Conservation (phyloP, 2,113 vertebrate genomes). For the Alethe castanea region DNA sequence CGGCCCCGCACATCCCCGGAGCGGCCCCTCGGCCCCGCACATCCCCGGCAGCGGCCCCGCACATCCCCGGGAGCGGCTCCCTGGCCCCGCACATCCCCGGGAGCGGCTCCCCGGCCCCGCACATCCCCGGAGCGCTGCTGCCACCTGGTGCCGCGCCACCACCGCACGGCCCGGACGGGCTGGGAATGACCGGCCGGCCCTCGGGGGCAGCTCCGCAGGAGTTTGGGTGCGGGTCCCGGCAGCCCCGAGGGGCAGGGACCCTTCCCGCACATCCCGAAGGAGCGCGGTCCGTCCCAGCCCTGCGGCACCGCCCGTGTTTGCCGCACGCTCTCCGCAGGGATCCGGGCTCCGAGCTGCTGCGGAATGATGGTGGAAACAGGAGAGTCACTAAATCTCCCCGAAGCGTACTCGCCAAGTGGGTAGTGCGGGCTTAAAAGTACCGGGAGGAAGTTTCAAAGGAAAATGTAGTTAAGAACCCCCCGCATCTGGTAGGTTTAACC, state of each 20-base stretch:
- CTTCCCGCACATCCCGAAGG: neutral
- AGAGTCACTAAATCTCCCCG: neutral
- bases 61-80: neutral
- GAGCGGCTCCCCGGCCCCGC: too few species aligned
- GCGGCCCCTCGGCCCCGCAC: too few species aligned
- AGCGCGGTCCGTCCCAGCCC: neutral
- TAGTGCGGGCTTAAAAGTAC: neutral
- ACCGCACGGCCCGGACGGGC: neutral
- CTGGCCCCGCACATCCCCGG: too few species aligned
- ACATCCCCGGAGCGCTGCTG: constrained; percentile 33
- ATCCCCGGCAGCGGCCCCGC: neutral
- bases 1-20: too few species aligned
- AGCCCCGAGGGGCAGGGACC: neutral
- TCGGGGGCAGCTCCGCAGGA: accelerated
- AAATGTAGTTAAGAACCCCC: neutral
- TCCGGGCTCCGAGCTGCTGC: accelerated
- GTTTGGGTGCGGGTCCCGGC: neutral
- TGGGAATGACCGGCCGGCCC: accelerated
- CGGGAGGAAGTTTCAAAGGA: neutral
- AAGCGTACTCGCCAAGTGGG: neutral
- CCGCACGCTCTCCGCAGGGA: accelerated
- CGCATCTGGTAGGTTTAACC: neutral
- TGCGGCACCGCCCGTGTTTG: accelerated
- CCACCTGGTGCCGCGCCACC: constrained; percentile 16
- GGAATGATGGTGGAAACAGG: neutral